Evolutionary conservation across 2,797 vertebrate species (phyloP).

Genomic region (Clarias platycephalus): DNA sequence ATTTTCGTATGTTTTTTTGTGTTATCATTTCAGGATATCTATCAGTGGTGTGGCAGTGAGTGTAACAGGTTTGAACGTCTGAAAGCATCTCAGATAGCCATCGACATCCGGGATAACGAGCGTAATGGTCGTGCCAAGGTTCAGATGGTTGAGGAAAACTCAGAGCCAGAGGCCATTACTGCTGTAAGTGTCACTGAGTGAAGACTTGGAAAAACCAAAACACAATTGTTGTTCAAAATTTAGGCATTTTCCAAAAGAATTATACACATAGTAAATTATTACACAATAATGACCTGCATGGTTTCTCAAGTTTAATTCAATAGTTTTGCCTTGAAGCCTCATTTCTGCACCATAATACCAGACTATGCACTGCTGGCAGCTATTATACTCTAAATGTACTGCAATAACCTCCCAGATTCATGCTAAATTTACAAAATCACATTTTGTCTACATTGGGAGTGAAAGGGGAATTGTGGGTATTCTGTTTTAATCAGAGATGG

Average conservation of each 20-base stretch:
- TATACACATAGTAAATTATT: neutral
- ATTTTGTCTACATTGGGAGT: neutral
- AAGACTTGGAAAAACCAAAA: neutral
- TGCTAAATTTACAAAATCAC: neutral
- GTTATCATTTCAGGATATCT: constrained; percentile 65
- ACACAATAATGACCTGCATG: neutral
- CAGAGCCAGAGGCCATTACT: constrained; percentile 65
- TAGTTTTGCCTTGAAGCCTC: neutral
- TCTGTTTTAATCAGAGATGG: too few relatives aligned
- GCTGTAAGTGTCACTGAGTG: constrained; percentile 54
- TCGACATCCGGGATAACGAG: constrained; percentile 73
- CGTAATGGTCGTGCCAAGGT: constrained; percentile 62
- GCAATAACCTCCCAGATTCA: neutral
- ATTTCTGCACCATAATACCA: neutral
- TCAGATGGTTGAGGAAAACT: constrained; percentile 62
- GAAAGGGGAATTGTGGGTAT: neutral
- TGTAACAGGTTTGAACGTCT: constrained; percentile 69
- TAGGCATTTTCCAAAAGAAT: neutral
- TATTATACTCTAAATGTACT: neutral
- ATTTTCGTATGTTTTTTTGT: neutral
- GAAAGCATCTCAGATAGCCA: constrained; percentile 69
- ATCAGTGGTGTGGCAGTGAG: constrained; percentile 71
- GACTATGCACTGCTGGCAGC: neutral
- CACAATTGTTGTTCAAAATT: neutral
- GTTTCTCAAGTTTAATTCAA: neutral